These are phyloP conservation scores for Trissolcus basalis DNA, from an alignment of 1,140 invertebrate species.

Conservation along the genomic window DNA sequence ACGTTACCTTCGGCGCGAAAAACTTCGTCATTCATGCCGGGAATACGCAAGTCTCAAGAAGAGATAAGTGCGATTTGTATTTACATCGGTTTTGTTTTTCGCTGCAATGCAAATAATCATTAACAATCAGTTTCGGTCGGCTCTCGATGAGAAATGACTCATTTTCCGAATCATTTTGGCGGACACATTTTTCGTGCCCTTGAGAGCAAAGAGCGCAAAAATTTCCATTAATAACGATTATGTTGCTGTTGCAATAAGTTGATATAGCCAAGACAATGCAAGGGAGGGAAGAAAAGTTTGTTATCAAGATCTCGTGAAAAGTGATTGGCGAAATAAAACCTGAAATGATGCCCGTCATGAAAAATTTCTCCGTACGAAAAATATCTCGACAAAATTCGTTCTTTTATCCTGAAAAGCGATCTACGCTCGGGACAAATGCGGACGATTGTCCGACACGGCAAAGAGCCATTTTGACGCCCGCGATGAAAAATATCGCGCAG, in stretches of 20 bases:
- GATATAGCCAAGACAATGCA: no score
- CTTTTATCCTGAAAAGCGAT: conserved; percentile 8
- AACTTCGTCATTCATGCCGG: conserved; percentile 49
- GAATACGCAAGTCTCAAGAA: conserved; percentile 34
- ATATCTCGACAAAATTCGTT: not conserved
- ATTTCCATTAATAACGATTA: no score
- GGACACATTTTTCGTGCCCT: no score
- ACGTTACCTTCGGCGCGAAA: conserved; percentile 52
- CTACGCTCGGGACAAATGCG: not conserved
- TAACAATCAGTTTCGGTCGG: no score
- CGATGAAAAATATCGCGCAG: conserved; percentile 16
- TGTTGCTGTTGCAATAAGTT: no score
- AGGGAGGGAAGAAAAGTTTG: no score
- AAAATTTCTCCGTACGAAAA: conserved; percentile 10
- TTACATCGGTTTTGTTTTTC: conserved; percentile 33
- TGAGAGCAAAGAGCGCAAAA: no score
- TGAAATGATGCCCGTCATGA: not conserved
- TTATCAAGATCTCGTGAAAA: no score
- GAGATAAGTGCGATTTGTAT: conserved; percentile 41
- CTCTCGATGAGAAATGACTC: no score
- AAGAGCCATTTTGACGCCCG: conserved; percentile 6
- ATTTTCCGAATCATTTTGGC: no score
- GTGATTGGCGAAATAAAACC: not conserved
- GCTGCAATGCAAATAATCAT: not conserved
- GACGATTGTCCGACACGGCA: not conserved